Evolutionary conservation across 2,113 vertebrate species (phyloP), one percentile per base, ranked within the genome.

Genomic region (Riparia riparia): DNA sequence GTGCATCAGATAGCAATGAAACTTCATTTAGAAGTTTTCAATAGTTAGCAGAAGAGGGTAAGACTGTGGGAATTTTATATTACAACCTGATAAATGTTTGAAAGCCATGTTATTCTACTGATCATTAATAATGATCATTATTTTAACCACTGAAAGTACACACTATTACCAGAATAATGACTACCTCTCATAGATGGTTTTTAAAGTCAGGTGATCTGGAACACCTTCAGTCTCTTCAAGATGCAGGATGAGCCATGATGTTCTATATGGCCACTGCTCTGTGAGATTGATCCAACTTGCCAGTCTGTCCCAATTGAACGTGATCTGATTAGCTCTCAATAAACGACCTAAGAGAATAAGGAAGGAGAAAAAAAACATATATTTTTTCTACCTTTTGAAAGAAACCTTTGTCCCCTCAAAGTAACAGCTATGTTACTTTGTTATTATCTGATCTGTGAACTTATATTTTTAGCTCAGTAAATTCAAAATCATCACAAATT

Each of bases 211-310:
- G 57, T 99, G 99, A 94, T 99, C 99, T 1, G 99, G 98, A 88
- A 99, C 96, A 42, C 98, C 98, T 21, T 99, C 99, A 0, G 98
- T 99, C 96, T 99, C 99, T 94, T 99, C 99, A 95, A 99, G 96
- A 96, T 99, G 99, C 5, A 99, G 91, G 82, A 99, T 99, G 85
- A 99, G 98, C 99, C 99, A 99, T 0, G 99, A 99, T 1, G 99
- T 99, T 49, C 99, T 98, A 79, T 99, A 99, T 0, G 99, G 99
- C 99, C 99, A 99, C 97, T 99, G 99, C 93, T 99, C 99, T 1
- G 99, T 99, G 85, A 99, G 98, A 97, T 99, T 99, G 98, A 99
- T 99, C 99, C 99, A 99, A 12, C 99, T 99, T 3, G 99, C 99
- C 90, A 99, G 98, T 7, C 99, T 98, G 68, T 99, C 99, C 99